Percentiles rank a stretch among this genome's conserved stretches.
phyloP scores from a whole-genome alignment of 92 coral and sea anemone species.

The Phenganax stokvisi region DNA sequence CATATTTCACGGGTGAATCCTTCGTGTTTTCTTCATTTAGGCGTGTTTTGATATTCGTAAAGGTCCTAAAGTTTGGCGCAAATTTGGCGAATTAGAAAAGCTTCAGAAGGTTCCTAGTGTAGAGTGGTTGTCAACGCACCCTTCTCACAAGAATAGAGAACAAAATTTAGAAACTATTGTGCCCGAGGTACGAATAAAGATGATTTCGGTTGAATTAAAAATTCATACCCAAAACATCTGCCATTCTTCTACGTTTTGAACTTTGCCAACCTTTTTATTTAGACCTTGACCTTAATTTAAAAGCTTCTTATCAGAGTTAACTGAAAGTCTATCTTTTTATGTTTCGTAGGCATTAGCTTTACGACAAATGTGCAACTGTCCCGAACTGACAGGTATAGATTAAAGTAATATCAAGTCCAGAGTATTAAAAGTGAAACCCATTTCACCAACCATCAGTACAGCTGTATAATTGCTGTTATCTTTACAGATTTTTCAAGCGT shows the following conservation, averaged over 20 bases:
- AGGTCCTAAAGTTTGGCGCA: slow-evolving; percentile 86
- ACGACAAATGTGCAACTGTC: slow-evolving; percentile 59
- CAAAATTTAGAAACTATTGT: slow-evolving; percentile 63
- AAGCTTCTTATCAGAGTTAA: neutral
- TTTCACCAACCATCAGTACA: neutral
- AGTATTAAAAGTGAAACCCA: neutral
- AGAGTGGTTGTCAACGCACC: slow-evolving; percentile 94
- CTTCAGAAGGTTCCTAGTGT: slow-evolving; percentile 35
- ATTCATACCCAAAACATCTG: neutral
- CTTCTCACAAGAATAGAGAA: slow-evolving; percentile 78
- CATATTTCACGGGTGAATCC: too few species aligned
- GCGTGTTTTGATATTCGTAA: slow-evolving; percentile 95
- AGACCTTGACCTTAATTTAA: neutral
- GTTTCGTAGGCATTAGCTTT: slow-evolving; percentile 53
- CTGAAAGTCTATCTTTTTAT: neutral
- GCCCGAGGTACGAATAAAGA: slow-evolving; percentile 61
- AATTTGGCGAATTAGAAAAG: slow-evolving; percentile 54
- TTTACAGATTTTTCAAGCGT: slow-evolving; percentile 12
- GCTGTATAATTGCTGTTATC: neutral
- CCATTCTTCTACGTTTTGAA: neutral
- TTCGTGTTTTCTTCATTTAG: slow-evolving; percentile 23
- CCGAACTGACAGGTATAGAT: slow-evolving; percentile 53
- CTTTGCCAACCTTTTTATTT: neutral
- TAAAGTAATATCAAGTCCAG: neutral
- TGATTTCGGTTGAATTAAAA: neutral